Evolutionary conservation across 2,888 invertebrate genomes (phyloP).

Genomic region (Dugesia japonica): DNA sequence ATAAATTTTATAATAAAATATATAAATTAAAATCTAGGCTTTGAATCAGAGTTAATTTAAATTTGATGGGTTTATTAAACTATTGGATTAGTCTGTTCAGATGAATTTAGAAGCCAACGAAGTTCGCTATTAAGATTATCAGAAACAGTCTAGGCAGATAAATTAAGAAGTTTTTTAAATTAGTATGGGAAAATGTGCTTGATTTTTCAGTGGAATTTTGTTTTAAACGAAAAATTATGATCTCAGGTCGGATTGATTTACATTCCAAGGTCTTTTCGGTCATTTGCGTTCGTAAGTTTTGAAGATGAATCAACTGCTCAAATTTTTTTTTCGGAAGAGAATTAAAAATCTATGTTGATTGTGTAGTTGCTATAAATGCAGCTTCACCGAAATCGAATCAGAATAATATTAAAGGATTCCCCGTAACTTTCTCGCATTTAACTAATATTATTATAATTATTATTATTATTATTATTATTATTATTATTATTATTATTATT

Average conservation of each 20-base stretch:
- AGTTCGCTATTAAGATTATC: constrained; percentile 57
- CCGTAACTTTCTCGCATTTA: too few relatives aligned
- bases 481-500: too few relatives aligned
- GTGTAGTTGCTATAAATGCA: constrained; percentile 61
- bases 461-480: too few relatives aligned
- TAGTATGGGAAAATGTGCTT: constrained; percentile 14
- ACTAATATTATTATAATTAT: too few relatives aligned
- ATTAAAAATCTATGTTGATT: constrained; percentile 73
- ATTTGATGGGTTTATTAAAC: too few relatives aligned
- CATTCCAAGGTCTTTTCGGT: constrained; percentile 73
- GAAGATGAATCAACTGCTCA: constrained; percentile 76
- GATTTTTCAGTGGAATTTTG: background rate
- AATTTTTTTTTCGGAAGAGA: constrained; percentile 75
- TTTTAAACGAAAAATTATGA: background rate
- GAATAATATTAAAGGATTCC: constrained; percentile 11
- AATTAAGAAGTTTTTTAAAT: constrained; percentile 65
- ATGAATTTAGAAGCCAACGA: background rate
- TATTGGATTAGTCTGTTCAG: background rate
- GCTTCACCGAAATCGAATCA: constrained; percentile 56
- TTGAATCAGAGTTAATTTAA: too few relatives aligned
- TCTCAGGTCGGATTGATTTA: constrained; percentile 75
- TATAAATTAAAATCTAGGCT: too few relatives aligned
- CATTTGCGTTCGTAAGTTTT: constrained; percentile 67
- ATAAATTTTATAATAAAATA: too few relatives aligned
- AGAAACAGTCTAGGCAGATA: constrained; percentile 74